Evolutionary conservation across 2,113 vertebrate genomes (phyloP), one percentile per base, ranked within the genome.

Genomic region (Orthonyx spaldingii): DNA sequence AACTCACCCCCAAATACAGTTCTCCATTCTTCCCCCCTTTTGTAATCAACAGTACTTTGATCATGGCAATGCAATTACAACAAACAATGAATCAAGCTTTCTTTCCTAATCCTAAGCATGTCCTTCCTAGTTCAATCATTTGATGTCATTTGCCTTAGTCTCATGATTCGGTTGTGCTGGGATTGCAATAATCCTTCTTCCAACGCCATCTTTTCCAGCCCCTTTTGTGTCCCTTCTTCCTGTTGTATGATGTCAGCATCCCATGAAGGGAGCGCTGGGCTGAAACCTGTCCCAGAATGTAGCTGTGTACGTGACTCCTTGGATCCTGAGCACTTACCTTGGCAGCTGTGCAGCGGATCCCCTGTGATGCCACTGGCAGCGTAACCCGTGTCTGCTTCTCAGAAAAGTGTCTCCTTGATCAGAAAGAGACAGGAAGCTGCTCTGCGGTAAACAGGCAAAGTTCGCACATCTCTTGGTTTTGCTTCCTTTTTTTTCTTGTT

Each of bases 391-490:
- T 80, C 74, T 83, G 85, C 61, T 91, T 50, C 85, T 69, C 49
- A 95, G 93, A 93, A 95, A 94, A 95, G 49, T 42, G 32, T 23
- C 71, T 76, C 63, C 27, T 72, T 56, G 33, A 90, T 64, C 71
- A 66, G 79, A 96, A 71, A 61, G 32, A 52, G 84, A 97, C 92
- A 98, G 98, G 98, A 98, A 98, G 93, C 95, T 87, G 81, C 88
- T 93, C 12, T 23, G 30, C n/a, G 18, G 76, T 27, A 97, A 96
- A 89, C 95, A 97, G 85, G 94, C 96, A 96, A 90, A 85, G 57
- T 49, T 93, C 84, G 65, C 64, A 49, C 2, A 13, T 22, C 19
- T 71, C 39, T 57, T 21, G 20, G 20, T 53, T 37, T 71, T 72
- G 3, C 5, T 9, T 28, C 10, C 6, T 15, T 60, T 81, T n/a